Percentiles rank a stretch among this genome's conserved stretches.
Conservation (phyloP, 2,797 vertebrate genomes). For the Echeneis naucrates region DNA sequence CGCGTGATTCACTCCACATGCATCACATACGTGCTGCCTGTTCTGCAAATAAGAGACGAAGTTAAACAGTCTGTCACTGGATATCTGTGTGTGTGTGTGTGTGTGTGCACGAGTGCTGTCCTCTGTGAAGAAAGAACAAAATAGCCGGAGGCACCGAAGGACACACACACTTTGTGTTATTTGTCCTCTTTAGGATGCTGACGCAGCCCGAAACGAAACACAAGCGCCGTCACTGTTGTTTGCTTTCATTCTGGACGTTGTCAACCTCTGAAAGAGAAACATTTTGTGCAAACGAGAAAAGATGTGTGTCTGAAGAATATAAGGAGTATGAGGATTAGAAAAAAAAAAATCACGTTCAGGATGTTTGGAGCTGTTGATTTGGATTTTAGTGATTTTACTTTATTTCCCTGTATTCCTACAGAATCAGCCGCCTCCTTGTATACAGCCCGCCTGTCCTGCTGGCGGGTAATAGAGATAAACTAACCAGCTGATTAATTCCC, state of each 20-base stretch:
- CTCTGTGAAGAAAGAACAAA: conserved; percentile 17
- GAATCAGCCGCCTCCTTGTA: not conserved
- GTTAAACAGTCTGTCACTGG: conserved; percentile 14
- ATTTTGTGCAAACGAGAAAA: not conserved
- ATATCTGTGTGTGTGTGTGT: conserved; percentile 10
- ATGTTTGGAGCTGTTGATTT: too few relatives aligned
- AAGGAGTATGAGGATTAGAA: too few relatives aligned
- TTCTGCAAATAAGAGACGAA: conserved; percentile 30
- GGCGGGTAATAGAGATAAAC: not conserved
- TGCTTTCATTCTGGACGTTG: not conserved
- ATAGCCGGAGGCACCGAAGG: conserved; percentile 8
- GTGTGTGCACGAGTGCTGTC: conserved; percentile 20
- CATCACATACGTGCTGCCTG: conserved; percentile 15
- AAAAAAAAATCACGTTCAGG: too few relatives aligned
- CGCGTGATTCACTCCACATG: conserved; percentile 46
- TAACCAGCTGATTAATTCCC: conserved; percentile 23
- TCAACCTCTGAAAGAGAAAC: not conserved
- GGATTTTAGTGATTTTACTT: not conserved
- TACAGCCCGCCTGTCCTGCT: not conserved
- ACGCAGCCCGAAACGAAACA: conserved; percentile 24
- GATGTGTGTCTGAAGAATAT: too few relatives aligned
- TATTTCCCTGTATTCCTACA: too few relatives aligned
- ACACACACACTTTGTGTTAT: not conserved
- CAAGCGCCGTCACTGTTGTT: not conserved
- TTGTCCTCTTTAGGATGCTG: conserved; percentile 3